phyloP scores from a whole-genome alignment of 2,113 vertebrate genomes.

The Emydura subglobosa region DNA sequence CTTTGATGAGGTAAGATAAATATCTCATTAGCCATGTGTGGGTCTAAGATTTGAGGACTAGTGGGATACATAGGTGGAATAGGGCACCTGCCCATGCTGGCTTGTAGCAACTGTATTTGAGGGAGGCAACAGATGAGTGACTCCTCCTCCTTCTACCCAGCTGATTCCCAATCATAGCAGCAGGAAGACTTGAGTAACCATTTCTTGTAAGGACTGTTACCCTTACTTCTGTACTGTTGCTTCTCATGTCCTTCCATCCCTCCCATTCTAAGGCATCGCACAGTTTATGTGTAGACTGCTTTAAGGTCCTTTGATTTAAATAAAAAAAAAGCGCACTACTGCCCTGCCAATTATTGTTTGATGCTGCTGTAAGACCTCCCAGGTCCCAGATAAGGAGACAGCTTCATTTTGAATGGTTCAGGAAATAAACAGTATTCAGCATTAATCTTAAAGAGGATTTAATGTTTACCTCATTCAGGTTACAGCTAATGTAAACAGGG shows the following conservation, averaged over 20 bases:
- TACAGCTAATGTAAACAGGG: not conserved
- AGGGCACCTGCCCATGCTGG: not conserved
- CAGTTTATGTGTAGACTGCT: not conserved
- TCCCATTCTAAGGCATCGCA: not conserved
- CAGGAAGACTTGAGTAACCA: not conserved
- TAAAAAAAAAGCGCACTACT: not conserved
- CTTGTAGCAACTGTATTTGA: not conserved
- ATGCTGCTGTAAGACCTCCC: not conserved
- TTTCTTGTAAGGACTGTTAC: not conserved
- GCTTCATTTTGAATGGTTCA: not conserved
- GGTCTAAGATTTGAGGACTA: not conserved
- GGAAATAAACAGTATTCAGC: not conserved
- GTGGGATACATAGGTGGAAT: not conserved
- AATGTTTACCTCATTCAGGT: not conserved
- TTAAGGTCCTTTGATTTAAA: not conserved
- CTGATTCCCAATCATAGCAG: no score
- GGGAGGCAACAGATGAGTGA: not conserved
- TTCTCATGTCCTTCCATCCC: not conserved
- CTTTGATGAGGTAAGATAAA: no score
- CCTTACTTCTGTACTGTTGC: not conserved
- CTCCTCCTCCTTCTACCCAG: not conserved
- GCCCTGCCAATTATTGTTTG: not conserved
- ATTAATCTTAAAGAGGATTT: not conserved
- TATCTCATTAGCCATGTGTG: not conserved
- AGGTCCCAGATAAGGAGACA: not conserved